These are phyloP conservation scores for Cerastis rubricosa DNA, from an alignment of 2,888 invertebrate species.

Conservation along the genomic window DNA sequence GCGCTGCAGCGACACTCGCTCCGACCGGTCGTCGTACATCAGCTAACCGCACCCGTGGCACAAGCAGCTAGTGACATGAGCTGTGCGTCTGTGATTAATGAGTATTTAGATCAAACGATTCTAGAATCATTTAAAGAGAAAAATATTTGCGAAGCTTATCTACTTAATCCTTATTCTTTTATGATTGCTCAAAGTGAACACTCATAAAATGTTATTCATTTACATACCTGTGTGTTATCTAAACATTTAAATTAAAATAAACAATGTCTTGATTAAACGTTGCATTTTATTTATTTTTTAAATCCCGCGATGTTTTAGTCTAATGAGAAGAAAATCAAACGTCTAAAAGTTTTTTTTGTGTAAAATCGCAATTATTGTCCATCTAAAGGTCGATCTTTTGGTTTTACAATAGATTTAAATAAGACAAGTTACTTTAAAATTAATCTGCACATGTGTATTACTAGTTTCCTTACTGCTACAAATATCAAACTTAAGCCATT, in stretches of 20 bases:
- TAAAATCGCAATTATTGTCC: neutral
- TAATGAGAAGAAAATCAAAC: neutral
- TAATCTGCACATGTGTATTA: too few relatives aligned
- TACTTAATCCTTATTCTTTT: constrained; percentile 44
- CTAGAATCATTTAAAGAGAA: constrained; percentile 66
- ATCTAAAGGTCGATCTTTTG: neutral
- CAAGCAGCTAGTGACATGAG: constrained; percentile 67
- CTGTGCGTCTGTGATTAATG: constrained; percentile 72
- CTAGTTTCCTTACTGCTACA: too few relatives aligned
- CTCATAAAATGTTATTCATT: neutral
- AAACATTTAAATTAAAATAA: constrained; percentile 26
- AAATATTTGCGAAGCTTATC: constrained; percentile 72
- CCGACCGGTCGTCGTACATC: constrained; percentile 11
- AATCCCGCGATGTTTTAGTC: neutral
- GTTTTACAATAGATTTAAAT: neutral
- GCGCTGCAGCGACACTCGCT: constrained; percentile 7
- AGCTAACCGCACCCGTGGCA: constrained; percentile 58
- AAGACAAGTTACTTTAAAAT: too few relatives aligned
- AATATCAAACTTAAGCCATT: too few relatives aligned
- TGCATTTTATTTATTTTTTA: constrained; percentile 29
- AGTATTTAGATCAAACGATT: constrained; percentile 65
- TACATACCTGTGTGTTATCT: neutral
- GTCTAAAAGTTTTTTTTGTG: neutral
- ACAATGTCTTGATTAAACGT: neutral
- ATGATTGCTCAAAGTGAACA: constrained; percentile 5